Base-by-base conservation (phyloP, 2,888 invertebrate genomes). In the Eremobia ochroleuca region DNA sequence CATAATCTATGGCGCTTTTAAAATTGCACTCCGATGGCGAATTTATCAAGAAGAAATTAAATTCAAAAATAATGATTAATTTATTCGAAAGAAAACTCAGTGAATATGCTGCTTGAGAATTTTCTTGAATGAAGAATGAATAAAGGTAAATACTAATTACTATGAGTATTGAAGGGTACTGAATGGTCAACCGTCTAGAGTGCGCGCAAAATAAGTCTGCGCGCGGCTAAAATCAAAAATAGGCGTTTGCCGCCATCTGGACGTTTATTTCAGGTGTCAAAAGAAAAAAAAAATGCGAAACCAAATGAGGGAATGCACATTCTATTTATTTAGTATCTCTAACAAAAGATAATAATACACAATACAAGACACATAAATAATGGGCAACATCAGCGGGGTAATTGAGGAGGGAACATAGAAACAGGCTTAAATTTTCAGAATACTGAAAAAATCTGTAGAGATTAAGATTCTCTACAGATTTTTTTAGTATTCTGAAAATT, bases 11-110 rank as follows among this genome's bases (percentile, higher is more conserved):
- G 31, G 58, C 4, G 34, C 55, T 31, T 58, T 67, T 46, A n/a
- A 71, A 62, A 77, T 82, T 64, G 49, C 49, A 52, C 68, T 62
- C 62, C 43, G 18, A 68, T 58, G 43, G 28, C 11, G 31, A 68
- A 64, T 69, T 65, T 52, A 76, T 66, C 37, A 55, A 61, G 8
- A 21, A 49, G 15, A 40, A 59, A 68, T 65, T 43, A 31, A 62
- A 75, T 18, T 34, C 6, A 49, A 28, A 64, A 81, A 65, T 64
- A 52, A 69, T 65, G 9, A 40, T 40, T 55, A 25, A 21, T 28
- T 49, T 3, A 40, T 13, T 43, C 0, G 1, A 15, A 31, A 37
- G 28, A 3, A 67, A 34, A 34, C 18, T 28, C 9, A 11, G 4
- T 43, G n/a, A 64, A 15, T 37, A 62, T 43, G 34, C 40, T 77